phyloP scores from a whole-genome alignment of 2,113 vertebrate species.

The Crotalus tigris region DNA sequence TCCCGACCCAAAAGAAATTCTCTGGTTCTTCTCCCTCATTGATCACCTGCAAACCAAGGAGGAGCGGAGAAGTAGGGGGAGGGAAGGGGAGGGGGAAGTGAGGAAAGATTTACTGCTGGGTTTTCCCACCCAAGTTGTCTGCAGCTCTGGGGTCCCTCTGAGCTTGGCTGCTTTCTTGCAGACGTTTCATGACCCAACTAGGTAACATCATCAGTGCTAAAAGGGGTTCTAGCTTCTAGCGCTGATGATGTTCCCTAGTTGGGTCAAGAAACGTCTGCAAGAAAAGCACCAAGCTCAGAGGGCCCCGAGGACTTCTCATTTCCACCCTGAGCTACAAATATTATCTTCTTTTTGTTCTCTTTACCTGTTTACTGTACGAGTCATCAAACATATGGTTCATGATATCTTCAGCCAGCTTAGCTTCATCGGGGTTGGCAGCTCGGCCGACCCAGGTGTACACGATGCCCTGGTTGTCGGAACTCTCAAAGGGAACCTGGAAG shows the following conservation, averaged over 20 bases:
- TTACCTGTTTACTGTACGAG: conserved; percentile 96
- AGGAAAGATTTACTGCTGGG: neutral
- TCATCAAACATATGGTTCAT: conserved; percentile 96
- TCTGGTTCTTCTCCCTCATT: conserved; percentile 95
- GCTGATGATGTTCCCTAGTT: too few species aligned
- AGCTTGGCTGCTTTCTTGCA: neutral
- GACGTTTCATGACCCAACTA: neutral
- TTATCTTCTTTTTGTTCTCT: neutral
- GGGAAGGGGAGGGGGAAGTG: neutral
- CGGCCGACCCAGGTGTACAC: conserved; percentile 97
- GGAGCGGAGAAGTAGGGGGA: neutral
- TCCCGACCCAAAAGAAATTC: conserved; percentile 99
- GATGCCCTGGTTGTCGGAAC: conserved; percentile 94
- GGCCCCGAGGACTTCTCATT: too few species aligned
- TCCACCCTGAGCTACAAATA: neutral
- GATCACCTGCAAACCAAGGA: conserved; percentile 78
- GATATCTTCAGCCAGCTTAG: conserved; percentile 93
- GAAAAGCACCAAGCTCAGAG: neutral
- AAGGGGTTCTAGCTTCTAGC: neutral
- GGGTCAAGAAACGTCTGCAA: too few species aligned
- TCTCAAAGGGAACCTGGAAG: conserved; percentile 93
- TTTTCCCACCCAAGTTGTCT: rapidly evolving
- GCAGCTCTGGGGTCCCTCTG: neutral
- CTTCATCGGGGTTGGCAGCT: conserved; percentile 90
- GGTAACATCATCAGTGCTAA: neutral